Evolutionary conservation across 2,113 vertebrate genomes (phyloP), one percentile per base, ranked within the genome.

Genomic region (Maylandia zebra): DNA sequence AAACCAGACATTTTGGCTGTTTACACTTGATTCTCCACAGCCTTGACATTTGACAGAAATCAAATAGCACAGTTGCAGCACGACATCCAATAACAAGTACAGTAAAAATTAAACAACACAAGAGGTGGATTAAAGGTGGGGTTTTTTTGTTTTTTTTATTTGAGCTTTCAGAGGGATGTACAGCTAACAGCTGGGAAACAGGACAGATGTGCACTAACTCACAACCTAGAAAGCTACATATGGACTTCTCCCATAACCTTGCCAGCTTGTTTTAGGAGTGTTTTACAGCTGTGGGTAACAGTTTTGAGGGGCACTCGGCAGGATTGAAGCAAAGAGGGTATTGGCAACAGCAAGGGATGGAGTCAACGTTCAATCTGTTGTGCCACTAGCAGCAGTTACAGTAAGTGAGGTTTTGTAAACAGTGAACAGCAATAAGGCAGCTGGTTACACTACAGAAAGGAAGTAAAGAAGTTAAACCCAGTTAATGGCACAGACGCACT

Each of bases 351-450:
- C 30, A 79, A 81, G 80, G 13, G 56, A 43, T 45, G 19, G 22
- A 16, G 32, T 53, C 11, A 7, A 34, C 3, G 32, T 17, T 71
- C 6, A 32, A 13, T 30, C 11, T 24, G 41, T 81, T 84, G 55
- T 87, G 90, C 81, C 53, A 83, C 41, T 66, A 84, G 92, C 85
- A 91, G 92, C 90, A 83, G 86, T 91, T 80, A 78, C 69, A 84
- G 84, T 87, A 80, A 86, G 82, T 87, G 81, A 88, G 85, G 88
- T 89, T 86, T 83, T 91, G 94, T 94, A 92, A 93, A 93, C 89
- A 53, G 86, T 90, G 45, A 89, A 50, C 7, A 17, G 86, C 56
- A 84, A 87, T 94, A 95, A 94, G 94, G 94, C 93, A 93, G 90
- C 83, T 88, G 83, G 84, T 89, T 83, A 88, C 36, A 84, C 91